Percentiles rank a stretch among this genome's conserved stretches.
These are phyloP conservation scores for Xylophagus ater DNA, from an alignment of 2,888 invertebrate species.

Conservation along the genomic window DNA sequence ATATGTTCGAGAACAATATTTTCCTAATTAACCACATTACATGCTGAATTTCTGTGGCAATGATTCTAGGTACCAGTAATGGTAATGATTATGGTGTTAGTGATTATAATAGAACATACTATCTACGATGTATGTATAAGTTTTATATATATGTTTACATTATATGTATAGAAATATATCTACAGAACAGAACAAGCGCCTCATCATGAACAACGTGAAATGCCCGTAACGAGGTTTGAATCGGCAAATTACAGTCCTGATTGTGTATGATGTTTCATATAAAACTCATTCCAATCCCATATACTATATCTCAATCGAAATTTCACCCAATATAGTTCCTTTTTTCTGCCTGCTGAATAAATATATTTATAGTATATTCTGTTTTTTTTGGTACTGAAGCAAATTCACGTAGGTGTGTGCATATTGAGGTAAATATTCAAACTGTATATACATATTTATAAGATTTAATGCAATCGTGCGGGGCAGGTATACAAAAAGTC, in stretches of 20 bases:
- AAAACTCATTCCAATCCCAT: not conserved
- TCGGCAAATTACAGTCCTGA: slow-evolving; percentile 27
- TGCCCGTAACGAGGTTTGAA: slow-evolving; percentile 27
- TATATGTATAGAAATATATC: slow-evolving; percentile 6
- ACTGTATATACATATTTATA: no score
- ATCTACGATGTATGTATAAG: not conserved
- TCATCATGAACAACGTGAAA: slow-evolving; percentile 25
- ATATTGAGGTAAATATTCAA: slow-evolving; percentile 18
- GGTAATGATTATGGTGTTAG: slow-evolving; percentile 15
- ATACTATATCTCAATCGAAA: not conserved
- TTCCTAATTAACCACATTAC: slow-evolving; percentile 26
- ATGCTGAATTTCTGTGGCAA: slow-evolving; percentile 12
- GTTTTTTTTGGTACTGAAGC: no score
- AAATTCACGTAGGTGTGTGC: slow-evolving; percentile 19
- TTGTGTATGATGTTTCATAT: slow-evolving; percentile 20
- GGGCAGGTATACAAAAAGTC: slow-evolving; percentile 13
- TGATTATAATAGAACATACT: slow-evolving; percentile 19
- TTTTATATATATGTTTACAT: not conserved
- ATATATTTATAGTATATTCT: no score
- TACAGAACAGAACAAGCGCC: slow-evolving; percentile 21
- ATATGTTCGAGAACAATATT: slow-evolving; percentile 23
- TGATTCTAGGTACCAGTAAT: slow-evolving; percentile 4
- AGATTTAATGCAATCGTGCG: slow-evolving; percentile 17
- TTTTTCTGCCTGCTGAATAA: slow-evolving; percentile 5
- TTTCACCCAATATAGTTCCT: slow-evolving; percentile 3